A percentile compares a stretch with the other conserved stretches of the same genome.
phyloP scores from a whole-genome alignment of 1,140 invertebrate species.

The Lerema accius region DNA sequence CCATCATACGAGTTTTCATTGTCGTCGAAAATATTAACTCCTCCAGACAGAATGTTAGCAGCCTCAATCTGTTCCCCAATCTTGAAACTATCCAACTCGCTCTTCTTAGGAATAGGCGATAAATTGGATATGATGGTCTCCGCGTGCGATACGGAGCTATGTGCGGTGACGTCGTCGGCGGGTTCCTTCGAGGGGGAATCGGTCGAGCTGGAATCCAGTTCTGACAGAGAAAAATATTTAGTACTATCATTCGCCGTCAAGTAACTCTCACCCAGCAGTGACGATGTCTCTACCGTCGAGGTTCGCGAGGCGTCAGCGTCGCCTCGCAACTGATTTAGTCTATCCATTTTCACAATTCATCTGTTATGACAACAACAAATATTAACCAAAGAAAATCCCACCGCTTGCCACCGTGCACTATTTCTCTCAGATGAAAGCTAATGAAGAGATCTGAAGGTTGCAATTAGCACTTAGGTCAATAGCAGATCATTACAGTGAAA shows the following conservation, averaged over 20 bases:
- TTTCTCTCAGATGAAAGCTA: constrained; percentile 47
- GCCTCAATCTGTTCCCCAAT: constrained; percentile 77
- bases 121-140: constrained; percentile 61
- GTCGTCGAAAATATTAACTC: constrained; percentile 80
- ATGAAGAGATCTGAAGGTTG: constrained; percentile 72
- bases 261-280: constrained; percentile 64
- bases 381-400: constrained; percentile 40
- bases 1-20: constrained; percentile 81
- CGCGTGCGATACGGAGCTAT: constrained; percentile 43
- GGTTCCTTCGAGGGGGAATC: constrained; percentile 64
- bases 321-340: constrained; percentile 70
- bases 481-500: constrained; percentile 77
- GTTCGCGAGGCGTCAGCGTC: constrained; percentile 64
- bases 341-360: constrained; percentile 80
- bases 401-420: constrained; percentile 37
- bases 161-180: constrained; percentile 43
- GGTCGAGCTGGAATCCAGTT: constrained; percentile 70
- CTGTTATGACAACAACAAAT: constrained; percentile 65
- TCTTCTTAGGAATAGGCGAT: constrained; percentile 67
- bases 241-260: constrained; percentile 76
- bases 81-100: constrained; percentile 65
- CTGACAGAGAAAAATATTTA: constrained; percentile 77
- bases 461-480: constrained; percentile 80
- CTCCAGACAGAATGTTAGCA: constrained; percentile 76
- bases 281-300: constrained; percentile 67